phyloP scores from a whole-genome alignment of 2,888 invertebrate species.

The Drosophila neonasuta region DNA sequence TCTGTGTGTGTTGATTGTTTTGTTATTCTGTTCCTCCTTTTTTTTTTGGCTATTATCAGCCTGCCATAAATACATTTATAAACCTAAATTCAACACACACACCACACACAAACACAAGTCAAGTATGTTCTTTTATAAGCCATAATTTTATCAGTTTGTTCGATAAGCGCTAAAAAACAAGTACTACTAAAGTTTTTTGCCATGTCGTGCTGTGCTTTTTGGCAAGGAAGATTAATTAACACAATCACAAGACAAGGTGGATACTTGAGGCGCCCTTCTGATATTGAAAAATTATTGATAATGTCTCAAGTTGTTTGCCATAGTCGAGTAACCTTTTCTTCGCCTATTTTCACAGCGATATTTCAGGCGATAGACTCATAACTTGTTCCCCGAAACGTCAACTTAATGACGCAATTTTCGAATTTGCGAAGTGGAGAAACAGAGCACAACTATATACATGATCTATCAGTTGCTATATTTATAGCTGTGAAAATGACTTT shows the following conservation, averaged over 20 bases:
- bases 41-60: slow-evolving; percentile 13
- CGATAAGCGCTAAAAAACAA: slow-evolving; percentile 31
- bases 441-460: background rate
- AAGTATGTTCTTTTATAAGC: slow-evolving; percentile 13
- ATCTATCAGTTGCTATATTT: slow-evolving; percentile 1
- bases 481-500: slow-evolving; percentile 9
- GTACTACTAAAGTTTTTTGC: slow-evolving; percentile 3
- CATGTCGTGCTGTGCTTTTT: background rate
- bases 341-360: background rate
- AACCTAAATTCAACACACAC: background rate
- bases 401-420: slow-evolving; percentile 37
- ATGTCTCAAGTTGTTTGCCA: background rate
- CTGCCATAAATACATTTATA: slow-evolving; percentile 19
- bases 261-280: slow-evolving; percentile 1
- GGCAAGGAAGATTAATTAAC: slow-evolving; percentile 23
- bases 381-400: slow-evolving; percentile 13
- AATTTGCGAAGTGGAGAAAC: slow-evolving; percentile 1
- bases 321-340: slow-evolving; percentile 1
- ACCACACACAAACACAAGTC: background rate
- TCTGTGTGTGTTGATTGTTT: no score
- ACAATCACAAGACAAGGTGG: slow-evolving; percentile 23
- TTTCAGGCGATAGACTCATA: slow-evolving; percentile 23
- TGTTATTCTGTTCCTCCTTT: no score
- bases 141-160: slow-evolving; percentile 19
- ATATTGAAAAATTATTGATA: background rate